Percentiles rank a stretch among this genome's conserved stretches.
Evolutionary conservation across 2,888 invertebrate genomes (phyloP).

Genomic region (Andrena bucephala): DNA sequence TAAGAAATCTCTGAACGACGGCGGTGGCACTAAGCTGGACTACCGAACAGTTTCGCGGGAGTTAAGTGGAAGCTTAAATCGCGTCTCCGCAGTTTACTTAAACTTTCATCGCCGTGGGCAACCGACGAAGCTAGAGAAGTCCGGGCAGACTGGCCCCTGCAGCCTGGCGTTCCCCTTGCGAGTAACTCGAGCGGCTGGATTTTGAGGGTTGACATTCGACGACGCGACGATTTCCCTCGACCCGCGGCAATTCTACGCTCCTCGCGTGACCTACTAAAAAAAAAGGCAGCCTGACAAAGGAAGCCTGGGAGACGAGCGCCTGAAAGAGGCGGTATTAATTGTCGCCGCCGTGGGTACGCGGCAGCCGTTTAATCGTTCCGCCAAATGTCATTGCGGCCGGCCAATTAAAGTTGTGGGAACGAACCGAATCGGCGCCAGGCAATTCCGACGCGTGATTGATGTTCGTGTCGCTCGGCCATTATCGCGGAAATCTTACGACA

Average conservation of each 20-base stretch:
- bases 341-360: constrained; percentile 43
- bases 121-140: constrained; percentile 7
- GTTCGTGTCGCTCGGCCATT: neutral
- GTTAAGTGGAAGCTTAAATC: neutral
- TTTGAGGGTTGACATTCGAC: constrained; percentile 73
- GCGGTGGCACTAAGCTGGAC: no score
- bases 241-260: constrained; percentile 66
- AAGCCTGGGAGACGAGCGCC: constrained; percentile 24
- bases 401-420: constrained; percentile 62
- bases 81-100: neutral
- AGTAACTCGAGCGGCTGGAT: constrained; percentile 72
- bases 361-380: constrained; percentile 56
- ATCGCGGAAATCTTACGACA: neutral
- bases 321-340: constrained; percentile 65
- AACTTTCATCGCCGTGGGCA: constrained; percentile 15
- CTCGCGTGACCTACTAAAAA: constrained; percentile 48
- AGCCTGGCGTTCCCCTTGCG: constrained; percentile 71
- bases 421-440: constrained; percentile 6
- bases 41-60: neutral
- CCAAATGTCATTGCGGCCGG: constrained; percentile 48
- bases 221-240: constrained; percentile 66
- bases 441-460: constrained; percentile 32
- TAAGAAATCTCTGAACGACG: no score
- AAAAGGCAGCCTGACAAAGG: constrained; percentile 50
- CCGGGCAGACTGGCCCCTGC: constrained; percentile 7